Evolutionary conservation across 2,113 vertebrate genomes (phyloP), one percentile per base, ranked within the genome.

Genomic region (Canis aureus): DNA sequence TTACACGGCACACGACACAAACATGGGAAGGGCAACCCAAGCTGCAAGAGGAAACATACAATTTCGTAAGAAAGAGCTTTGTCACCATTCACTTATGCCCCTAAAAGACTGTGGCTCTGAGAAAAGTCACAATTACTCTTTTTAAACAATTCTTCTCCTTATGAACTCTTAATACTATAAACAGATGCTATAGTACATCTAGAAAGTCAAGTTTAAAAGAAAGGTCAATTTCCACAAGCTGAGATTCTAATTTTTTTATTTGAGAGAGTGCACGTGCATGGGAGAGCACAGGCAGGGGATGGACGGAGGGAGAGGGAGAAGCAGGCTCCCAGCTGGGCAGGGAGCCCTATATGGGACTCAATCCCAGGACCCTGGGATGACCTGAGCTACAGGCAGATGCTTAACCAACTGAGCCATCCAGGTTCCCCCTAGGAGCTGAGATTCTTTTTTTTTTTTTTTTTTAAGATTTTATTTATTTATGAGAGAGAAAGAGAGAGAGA

Each of bases 1-100:
- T 99, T 99, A 98, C 99, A 99, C 64, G 99, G 99, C 64, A 99
- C 99, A 1, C 98, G 99, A 92, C 99, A 99, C 97, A 99, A 90
- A 66, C 99, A 99, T 60, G 99, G 99, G 64, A 99, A 98, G 15
- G 99, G 99, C 80, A 99, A 91, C 76, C 99, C 99, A 0, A 99
- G 98, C 99, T 99, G 97, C 59, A 97, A 97, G 3, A 66, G 92
- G 87, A 97, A 97, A 38, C 86, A 81, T 11, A 13, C 17, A 91
- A 5, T 11, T 19, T 4, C 82, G 79, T 17, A 74, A 85, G 66
- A 74, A 55, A 67, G 66, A 12, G 15, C 62, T 74, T 5, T 62
- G 38, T 66, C 66, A 79, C 38, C 43, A 59, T 38, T 71, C 49
- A 57, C 66, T 81, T 84, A 73, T 0, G 32, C 29, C 60, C 79